Conservation (phyloP, 2,113 vertebrate species). For the Donacobius atricapilla region DNA sequence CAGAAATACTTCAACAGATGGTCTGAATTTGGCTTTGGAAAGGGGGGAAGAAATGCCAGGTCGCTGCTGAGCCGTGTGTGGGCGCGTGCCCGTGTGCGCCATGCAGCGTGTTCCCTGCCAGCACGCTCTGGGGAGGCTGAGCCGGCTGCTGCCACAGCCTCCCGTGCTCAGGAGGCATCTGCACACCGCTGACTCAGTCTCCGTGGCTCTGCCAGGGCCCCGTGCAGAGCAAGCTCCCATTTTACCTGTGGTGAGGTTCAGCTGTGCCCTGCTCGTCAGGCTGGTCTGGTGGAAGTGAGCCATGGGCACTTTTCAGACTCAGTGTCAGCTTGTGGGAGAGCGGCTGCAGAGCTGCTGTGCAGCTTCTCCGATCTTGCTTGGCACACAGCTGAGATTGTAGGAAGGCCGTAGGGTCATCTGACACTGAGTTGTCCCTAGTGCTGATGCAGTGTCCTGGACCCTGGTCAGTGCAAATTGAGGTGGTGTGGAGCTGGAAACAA, state of each 20-base stretch:
- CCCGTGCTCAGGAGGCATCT: not conserved
- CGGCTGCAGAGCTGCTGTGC: not conserved
- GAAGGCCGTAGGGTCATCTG: accelerated
- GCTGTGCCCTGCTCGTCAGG: accelerated
- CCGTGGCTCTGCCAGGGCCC: not conserved
- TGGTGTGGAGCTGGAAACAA: not conserved
- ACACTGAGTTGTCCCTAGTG: accelerated
- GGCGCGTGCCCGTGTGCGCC: not conserved
- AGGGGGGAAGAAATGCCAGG: not conserved
- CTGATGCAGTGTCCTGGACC: not conserved
- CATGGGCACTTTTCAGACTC: not conserved
- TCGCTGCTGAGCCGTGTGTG: not conserved
- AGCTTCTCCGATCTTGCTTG: not conserved
- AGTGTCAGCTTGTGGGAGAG: not conserved
- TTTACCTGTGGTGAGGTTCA: not conserved
- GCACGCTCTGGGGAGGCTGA: not conserved
- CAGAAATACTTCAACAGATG: conserved; percentile 50
- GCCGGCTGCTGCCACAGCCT: not conserved
- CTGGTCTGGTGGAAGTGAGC: not conserved
- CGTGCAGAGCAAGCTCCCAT: not conserved
- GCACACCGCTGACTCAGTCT: not conserved
- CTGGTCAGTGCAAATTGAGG: not conserved
- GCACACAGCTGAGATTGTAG: accelerated
- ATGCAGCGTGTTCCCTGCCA: not conserved
- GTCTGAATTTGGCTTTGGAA: conserved; percentile 21